phyloP scores from a whole-genome alignment of 2,888 invertebrate genomes.

The Entomobrya proxima region DNA sequence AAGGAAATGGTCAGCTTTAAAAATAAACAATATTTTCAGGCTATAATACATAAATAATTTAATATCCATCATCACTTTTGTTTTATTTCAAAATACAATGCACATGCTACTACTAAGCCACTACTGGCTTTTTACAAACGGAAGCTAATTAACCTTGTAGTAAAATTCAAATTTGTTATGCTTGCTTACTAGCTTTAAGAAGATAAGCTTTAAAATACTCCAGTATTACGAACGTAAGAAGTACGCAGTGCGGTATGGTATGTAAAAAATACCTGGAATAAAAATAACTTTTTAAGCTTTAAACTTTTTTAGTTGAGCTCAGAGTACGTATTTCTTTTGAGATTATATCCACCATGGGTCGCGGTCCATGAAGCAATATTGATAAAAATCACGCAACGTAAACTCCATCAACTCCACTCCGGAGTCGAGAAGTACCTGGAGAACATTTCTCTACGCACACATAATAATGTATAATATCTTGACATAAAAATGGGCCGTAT shows the following conservation, averaged over 20 bases:
- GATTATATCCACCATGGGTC: neutral
- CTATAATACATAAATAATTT: neutral
- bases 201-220: conserved; percentile 38
- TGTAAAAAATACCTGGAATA: too few relatives aligned
- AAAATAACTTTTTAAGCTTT: neutral
- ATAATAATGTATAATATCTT: neutral
- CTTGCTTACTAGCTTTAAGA: too few relatives aligned
- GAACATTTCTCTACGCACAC: neutral
- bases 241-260: too few relatives aligned
- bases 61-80: neutral
- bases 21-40: neutral
- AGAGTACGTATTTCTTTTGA: neutral
- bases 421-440: neutral
- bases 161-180: neutral
- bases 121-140: too few relatives aligned
- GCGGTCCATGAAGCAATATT: conserved; percentile 24
- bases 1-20: conserved; percentile 44
- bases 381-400: conserved; percentile 41
- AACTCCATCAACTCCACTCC: neutral
- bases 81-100: neutral
- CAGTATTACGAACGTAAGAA: neutral
- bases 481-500: neutral
- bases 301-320: neutral
- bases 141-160: conserved; percentile 65
- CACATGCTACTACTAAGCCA: neutral